phyloP scores from a whole-genome alignment of 2,888 invertebrate species.

The Lasiommata megera region DNA sequence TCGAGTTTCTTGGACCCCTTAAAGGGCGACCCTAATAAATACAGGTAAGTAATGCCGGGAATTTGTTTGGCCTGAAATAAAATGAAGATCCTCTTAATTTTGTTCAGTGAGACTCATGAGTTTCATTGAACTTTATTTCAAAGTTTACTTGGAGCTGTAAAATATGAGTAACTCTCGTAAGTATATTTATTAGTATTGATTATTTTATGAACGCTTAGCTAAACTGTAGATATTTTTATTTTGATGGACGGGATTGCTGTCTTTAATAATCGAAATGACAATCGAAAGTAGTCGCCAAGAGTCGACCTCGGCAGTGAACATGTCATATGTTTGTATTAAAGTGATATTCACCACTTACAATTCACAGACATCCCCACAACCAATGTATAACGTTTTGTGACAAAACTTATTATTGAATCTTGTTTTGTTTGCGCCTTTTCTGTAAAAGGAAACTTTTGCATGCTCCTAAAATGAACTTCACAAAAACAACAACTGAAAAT shows the following conservation, averaged over 20 bases:
- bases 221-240: too few species aligned
- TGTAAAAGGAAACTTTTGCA: slow-evolving; percentile 4
- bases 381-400: too few species aligned
- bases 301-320: too few species aligned
- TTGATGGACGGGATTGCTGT: too few species aligned
- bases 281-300: too few species aligned
- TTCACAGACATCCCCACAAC: too few species aligned
- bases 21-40: slow-evolving; percentile 28
- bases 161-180: too few species aligned
- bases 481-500: background rate
- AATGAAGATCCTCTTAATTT: slow-evolving; percentile 23
- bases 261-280: too few species aligned
- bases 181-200: background rate
- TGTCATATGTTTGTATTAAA: too few species aligned
- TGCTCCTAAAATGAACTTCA: background rate
- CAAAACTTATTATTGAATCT: too few species aligned
- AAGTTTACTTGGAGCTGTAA: background rate
- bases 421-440: background rate
- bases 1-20: slow-evolving; percentile 18
- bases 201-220: background rate
- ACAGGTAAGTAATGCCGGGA: slow-evolving; percentile 26
- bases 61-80: slow-evolving; percentile 11
- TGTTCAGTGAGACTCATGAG: background rate
- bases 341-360: too few species aligned
- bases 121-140: too few species aligned